A percentile compares a stretch with the other conserved stretches of the same genome.
Evolutionary conservation across 2,113 vertebrate species (phyloP).

Genomic region (Ancistrus triradiatus): DNA sequence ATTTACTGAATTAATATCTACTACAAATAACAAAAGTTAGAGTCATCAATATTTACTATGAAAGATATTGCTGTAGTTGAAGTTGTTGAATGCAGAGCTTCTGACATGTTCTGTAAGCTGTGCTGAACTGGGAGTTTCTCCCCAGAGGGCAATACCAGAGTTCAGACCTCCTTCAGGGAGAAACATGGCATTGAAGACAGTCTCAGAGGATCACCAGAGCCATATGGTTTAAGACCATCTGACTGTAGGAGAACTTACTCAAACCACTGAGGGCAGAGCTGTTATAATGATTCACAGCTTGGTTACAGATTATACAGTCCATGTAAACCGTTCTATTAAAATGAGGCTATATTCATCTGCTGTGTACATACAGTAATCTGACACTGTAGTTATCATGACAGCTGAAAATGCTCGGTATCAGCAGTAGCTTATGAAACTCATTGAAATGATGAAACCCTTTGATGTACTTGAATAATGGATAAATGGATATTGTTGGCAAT

Average conservation of each 20-base stretch:
- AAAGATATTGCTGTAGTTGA: too few relatives aligned
- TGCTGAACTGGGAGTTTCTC: background rate
- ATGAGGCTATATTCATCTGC: too few relatives aligned
- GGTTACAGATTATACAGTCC: background rate
- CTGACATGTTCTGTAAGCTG: background rate
- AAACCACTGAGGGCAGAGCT: background rate
- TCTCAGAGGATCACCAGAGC: background rate
- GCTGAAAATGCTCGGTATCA: too few relatives aligned
- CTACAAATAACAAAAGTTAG: too few relatives aligned
- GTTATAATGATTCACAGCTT: background rate
- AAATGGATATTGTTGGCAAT: background rate
- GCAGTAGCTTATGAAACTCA: too few relatives aligned
- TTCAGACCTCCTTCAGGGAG: background rate
- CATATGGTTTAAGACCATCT: conserved; percentile 24
- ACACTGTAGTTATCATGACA: too few relatives aligned
- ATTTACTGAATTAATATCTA: too few relatives aligned
- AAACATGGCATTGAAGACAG: background rate
- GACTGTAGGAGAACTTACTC: background rate
- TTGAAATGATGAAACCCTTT: too few relatives aligned
- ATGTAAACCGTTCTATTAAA: background rate
- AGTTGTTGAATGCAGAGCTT: background rate
- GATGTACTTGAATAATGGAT: too few relatives aligned
- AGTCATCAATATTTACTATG: too few relatives aligned
- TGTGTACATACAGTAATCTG: too few relatives aligned
- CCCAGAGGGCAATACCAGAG: conserved; percentile 3